These are phyloP conservation scores for Linnaemya tessellans DNA, from an alignment of 2,888 invertebrate species.

Conservation along the genomic window DNA sequence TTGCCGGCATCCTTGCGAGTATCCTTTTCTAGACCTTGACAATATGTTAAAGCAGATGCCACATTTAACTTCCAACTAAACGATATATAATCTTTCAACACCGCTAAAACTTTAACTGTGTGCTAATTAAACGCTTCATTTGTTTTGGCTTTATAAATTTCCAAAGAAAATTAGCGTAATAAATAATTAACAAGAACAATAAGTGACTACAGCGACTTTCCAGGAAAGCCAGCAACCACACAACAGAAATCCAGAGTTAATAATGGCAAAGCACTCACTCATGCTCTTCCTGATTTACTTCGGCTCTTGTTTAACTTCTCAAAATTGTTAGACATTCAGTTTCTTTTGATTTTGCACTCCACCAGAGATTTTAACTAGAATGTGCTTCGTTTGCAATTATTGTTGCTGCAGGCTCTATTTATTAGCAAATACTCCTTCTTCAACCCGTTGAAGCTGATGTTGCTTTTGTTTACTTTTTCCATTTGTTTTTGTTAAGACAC, in stretches of 20 bases:
- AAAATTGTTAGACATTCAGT: neutral
- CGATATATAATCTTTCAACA: neutral
- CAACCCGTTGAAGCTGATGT: neutral
- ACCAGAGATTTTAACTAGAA: neutral
- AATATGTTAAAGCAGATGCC: neutral
- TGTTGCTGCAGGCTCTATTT: neutral
- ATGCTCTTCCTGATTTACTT: neutral
- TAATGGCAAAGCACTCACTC: constrained; percentile 2
- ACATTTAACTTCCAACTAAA: neutral
- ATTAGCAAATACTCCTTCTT: constrained; percentile 9
- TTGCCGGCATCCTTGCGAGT: too few relatives aligned
- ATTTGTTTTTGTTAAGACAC: neutral
- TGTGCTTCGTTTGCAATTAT: neutral
- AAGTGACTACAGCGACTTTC: neutral
- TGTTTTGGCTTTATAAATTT: constrained; percentile 13
- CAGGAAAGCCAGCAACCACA: neutral
- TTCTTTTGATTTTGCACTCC: neutral
- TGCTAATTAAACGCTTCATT: constrained; percentile 8
- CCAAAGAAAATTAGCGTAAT: neutral
- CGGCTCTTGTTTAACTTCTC: neutral
- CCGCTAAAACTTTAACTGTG: constrained; percentile 7
- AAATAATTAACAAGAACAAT: neutral
- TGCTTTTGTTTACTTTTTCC: neutral
- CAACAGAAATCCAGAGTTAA: neutral
- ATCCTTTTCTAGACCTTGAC: too few relatives aligned